phyloP scores from a whole-genome alignment of 2,113 vertebrate genomes.

The Oceanites oceanicus region DNA sequence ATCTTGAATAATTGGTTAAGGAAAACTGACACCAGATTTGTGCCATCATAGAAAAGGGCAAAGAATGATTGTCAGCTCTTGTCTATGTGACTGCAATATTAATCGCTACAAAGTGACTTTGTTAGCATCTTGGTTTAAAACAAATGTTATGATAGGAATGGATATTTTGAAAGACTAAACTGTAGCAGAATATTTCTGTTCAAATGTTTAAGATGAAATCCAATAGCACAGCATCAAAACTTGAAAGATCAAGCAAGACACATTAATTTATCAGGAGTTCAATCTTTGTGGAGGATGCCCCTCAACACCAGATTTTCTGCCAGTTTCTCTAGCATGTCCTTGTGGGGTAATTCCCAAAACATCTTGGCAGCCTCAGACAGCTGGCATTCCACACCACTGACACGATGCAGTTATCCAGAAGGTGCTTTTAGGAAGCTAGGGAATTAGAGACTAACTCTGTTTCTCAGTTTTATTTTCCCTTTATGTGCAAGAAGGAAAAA shows the following conservation, averaged over 20 bases:
- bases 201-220: not conserved
- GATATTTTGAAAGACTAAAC: not conserved
- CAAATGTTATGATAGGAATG: not conserved
- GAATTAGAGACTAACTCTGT: not conserved
- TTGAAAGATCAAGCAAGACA: not conserved
- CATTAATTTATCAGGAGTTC: not conserved
- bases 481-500: not conserved
- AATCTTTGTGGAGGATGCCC: not conserved
- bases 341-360: not conserved
- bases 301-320: not conserved
- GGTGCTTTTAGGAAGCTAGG: not conserved
- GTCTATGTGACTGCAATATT: not conserved
- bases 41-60: not conserved
- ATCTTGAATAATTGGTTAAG: not conserved
- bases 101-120: not conserved
- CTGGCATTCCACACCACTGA: not conserved
- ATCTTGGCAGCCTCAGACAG: not conserved
- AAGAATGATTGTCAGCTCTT: not conserved
- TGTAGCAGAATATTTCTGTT: not conserved
- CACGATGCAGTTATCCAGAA: not conserved
- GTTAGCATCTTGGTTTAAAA: not conserved
- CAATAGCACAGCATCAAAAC: accelerated
- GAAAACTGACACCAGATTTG: not conserved
- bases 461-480: not conserved
- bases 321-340: not conserved